Base-by-base conservation (phyloP, 2,797 vertebrate genomes). In the Mycteria americana region DNA sequence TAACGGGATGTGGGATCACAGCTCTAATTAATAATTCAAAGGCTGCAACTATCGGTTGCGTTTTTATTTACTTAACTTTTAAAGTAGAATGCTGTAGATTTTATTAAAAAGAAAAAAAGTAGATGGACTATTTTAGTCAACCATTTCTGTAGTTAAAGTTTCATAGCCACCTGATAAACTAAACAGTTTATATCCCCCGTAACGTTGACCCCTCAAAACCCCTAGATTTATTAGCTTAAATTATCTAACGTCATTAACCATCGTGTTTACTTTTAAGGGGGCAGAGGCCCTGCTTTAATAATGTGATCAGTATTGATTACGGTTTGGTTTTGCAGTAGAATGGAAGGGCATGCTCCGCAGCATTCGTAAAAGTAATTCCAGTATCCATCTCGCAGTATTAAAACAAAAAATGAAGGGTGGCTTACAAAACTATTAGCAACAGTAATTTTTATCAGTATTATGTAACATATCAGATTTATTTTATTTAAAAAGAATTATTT, bases 401-500 rank as follows among this genome's bases (percentile, higher is more conserved):
- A 81, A 97, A 48, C 85, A 59, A 57, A 51, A 94, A 87, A 74
- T 91, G 7, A 96, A 94, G 98, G 97, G 97, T 97, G 97, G 97
- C 97, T 98, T 97, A 89, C 96, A 90, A 97, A 97, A 92, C 97
- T 96, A 69, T 96, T 97, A 97, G 96, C 92, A 56, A 35, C 97
- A 89, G 97, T 97, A 82, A 97, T 98, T 98, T 98, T 97, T 98
- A 98, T 98, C 98, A 98, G 98, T 98, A 98, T 98, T 98, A 98
- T 98, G 97, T 98, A 98, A 98, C 98, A 98, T 98, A 98, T 98
- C 98, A 98, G 98, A 98, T 98, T 98, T 98, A 98, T 98, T 98
- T 98, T 98, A 98, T 98, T 98, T 98, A 98, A 98, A 86, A 98
- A 98, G 97, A 98, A 98, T 98, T 98, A 98, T 98, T 98, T 98